Percentiles rank a stretch among this genome's conserved stretches.
Evolutionary conservation across 2,888 invertebrate genomes (phyloP).

Genomic region (Opisthograptis luteolata): DNA sequence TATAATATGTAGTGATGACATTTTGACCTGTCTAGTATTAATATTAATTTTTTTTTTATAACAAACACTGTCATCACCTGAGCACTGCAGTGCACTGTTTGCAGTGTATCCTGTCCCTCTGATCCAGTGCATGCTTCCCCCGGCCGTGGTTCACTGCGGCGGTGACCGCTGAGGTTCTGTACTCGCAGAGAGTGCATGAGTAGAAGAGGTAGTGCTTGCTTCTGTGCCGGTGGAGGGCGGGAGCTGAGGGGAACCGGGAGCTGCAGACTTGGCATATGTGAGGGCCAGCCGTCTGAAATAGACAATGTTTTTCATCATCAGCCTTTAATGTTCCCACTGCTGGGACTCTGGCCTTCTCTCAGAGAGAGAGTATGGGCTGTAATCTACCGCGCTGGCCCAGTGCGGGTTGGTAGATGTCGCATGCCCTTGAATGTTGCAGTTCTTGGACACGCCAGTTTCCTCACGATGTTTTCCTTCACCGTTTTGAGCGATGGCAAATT

Average conservation of each 20-base stretch:
- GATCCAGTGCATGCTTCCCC: constrained; percentile 49
- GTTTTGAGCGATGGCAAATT: no score
- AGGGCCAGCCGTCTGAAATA: constrained; percentile 46
- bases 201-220: constrained; percentile 49
- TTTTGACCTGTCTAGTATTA: no score
- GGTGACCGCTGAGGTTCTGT: constrained; percentile 41
- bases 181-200: constrained; percentile 52
- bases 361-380: no score
- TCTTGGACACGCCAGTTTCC: no score
- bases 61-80: no score
- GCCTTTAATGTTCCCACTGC: no score
- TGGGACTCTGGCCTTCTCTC: no score
- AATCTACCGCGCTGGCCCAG: no score
- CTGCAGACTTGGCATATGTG: constrained; percentile 52
- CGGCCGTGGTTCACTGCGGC: constrained; percentile 48
- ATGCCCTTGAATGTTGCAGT: no score
- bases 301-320: background rate
- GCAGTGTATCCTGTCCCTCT: constrained; percentile 51
- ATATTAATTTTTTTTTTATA: background rate
- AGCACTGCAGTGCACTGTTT: constrained; percentile 40
- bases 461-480: no score
- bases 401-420: no score
- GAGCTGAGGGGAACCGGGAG: constrained; percentile 38
- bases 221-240: constrained; percentile 38
- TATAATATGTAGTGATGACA: no score